phyloP scores from a whole-genome alignment of 2,888 invertebrate species.

The Rhyacophila evoluta region DNA sequence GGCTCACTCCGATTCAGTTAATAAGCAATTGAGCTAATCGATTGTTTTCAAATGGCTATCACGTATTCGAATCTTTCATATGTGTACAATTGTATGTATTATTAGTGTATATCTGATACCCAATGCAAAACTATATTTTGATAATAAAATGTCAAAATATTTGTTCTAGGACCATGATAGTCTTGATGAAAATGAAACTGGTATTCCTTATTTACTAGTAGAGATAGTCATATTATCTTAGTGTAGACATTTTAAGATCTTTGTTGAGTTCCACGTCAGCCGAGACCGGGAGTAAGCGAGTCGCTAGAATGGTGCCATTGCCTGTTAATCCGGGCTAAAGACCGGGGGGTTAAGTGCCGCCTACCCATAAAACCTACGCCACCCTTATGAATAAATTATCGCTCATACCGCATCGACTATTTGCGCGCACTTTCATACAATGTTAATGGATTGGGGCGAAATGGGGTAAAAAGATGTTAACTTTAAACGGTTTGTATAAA shows the following conservation, averaged over 20 bases:
- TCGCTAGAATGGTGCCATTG: slow-evolving; percentile 27
- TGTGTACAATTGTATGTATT: too few species aligned
- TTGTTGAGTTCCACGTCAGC: slow-evolving; percentile 43
- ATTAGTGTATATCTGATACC: too few species aligned
- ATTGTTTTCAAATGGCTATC: too few species aligned
- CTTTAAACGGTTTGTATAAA: slow-evolving; percentile 21
- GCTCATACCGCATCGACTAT: slow-evolving; percentile 53
- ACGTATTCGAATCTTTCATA: too few species aligned
- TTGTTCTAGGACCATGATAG: too few species aligned
- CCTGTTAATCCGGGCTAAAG: slow-evolving; percentile 54
- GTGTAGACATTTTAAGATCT: slow-evolving; percentile 38
- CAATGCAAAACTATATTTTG: too few species aligned
- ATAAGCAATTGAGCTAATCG: too few species aligned
- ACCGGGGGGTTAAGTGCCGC: slow-evolving; percentile 50
- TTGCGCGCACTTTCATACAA: slow-evolving; percentile 54
- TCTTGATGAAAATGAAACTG: too few species aligned
- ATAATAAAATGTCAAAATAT: too few species aligned
- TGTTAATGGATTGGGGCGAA: slow-evolving; percentile 54
- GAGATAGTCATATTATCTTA: slow-evolving; percentile 27
- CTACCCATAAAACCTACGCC: slow-evolving; percentile 35
- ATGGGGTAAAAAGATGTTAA: slow-evolving; percentile 38
- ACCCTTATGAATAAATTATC: slow-evolving; percentile 55
- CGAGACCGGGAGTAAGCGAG: slow-evolving; percentile 37
- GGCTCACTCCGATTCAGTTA: too few species aligned
- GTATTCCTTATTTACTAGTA: too few species aligned